Base-by-base conservation (phyloP, 2,113 vertebrate genomes). In the Hyaena hyaena region DNA sequence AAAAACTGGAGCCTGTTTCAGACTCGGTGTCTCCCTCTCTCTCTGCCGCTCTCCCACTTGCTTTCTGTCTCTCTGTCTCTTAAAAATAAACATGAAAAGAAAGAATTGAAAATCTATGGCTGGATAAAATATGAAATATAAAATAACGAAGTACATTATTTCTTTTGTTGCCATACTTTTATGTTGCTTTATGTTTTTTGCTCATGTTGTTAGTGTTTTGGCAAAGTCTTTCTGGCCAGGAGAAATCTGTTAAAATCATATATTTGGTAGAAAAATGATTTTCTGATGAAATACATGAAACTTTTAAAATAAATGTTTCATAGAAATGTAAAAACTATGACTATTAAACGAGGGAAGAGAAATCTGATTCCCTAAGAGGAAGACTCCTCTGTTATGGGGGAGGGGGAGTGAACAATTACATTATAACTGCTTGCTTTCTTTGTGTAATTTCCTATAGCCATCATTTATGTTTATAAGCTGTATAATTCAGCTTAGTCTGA, bases 251-350 rank as follows among this genome's bases (percentile, higher is more conserved):
- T 53, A 86, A 94, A 91, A 93, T 80, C 24, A 61, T 33, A 12
- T 35, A 21, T 83, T 82, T 80, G 71, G 35, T 4, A 88, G 58
- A 74, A 88, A 81, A 94, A 80, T 90, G 93, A 95, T 65, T 97
- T 96, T 93, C 5, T 81, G 93, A 76, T 90, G 9, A 97, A 96
- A 95, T 92, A 88, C 91, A 81, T 90, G 19, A 95, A 87, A 16
- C 33, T 86, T 90, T 90, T 23, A 83, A 90, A 85, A 85, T 87
- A 90, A 90, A 86, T 65, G 26, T 33, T n/a, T 0, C n/a, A 35
- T 10, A 69, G 10, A 80, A 87, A 68, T n/a, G 3, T 74, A 35
- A 61, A 85, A 95, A 69, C 21, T 88, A 12, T 35, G 8, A 35
- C 43, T 92, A 82, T 92, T 93, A 66, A 17, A 35, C 65, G 43